Conservation (phyloP, 2,888 invertebrate species). For the Stenodera caucasica region DNA sequence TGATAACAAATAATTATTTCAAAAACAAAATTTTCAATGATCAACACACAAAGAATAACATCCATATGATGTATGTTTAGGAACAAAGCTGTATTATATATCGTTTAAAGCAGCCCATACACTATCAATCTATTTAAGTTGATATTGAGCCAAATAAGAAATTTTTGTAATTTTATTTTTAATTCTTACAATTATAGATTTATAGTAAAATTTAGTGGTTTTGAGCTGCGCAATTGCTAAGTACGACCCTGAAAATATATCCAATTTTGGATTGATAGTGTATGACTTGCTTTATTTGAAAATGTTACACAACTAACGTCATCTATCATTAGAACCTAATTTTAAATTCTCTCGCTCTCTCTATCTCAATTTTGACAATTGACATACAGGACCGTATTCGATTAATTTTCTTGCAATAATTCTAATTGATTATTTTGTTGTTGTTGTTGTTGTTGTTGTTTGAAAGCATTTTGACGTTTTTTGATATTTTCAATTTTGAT, state of each 20-base stretch:
- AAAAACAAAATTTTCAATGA: background rate
- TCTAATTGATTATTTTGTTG: background rate
- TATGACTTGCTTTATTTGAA: background rate
- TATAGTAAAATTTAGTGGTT: no score
- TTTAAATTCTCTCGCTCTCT: background rate
- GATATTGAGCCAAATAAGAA: no score
- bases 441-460: background rate
- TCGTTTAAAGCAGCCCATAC: background rate
- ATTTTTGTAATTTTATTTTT: no score
- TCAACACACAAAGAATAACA: constrained; percentile 10
- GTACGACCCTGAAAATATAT: no score
- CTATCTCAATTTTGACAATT: background rate
- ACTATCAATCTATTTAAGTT: background rate
- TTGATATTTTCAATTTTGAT: constrained; percentile 36
- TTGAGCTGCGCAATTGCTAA: no score
- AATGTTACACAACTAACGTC: background rate
- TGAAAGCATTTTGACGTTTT: constrained; percentile 38
- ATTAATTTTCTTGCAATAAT: background rate
- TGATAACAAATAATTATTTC: background rate
- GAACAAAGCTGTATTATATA: constrained; percentile 61
- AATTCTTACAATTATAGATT: no score
- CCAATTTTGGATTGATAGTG: no score
- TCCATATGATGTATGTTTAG: constrained; percentile 43
- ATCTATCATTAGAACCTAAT: background rate
- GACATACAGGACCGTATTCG: constrained; percentile 9